Base-by-base conservation (phyloP, 2,888 invertebrate species). In the Choreutis nemorana region DNA sequence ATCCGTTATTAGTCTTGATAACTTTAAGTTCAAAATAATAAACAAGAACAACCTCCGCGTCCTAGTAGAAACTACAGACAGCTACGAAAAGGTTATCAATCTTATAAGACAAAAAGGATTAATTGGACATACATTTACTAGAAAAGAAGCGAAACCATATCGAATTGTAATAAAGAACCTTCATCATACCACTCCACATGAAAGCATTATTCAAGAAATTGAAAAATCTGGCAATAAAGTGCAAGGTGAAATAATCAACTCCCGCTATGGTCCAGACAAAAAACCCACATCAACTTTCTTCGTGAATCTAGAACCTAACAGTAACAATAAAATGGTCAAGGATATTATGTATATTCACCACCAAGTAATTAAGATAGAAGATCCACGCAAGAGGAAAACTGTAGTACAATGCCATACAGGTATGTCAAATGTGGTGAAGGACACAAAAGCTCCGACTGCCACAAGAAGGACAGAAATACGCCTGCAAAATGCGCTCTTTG, bases 91-190 rank as follows among this genome's bases (percentile, higher is more conserved):
- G 9, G 21, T 37, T 2, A 36, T 40, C 3, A 5, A 22, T 1
- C 4, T 27, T 4, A 23, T 42, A 8, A 21, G 40, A 13, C 16
- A 31, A 11, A 37, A 34, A 6, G 41, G 38, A 2, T 24, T 48
- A 0, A 48, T 44, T 6, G 42, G 40, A 1, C 42, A 45, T 16
- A 45, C 44, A 5, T 45, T 48, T 25, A 40, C 26, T 4, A 15
- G 13, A 18, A 45, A 45, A 32, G 41, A 44, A 3, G 11, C 27
- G 6, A 31, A 28, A 22, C 23, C 26, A n/a, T 39, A 23, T 10
- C 26, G 45, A 13, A 37, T 48, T 10, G 43, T 45, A 2, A 45
- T 43, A 5, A 41, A 30, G 31, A 39, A 44, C 21, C 32, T 47
- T 1, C 41, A 42, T 16, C 30, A 38, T 12, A 38, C 40, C 2